A percentile compares a stretch with the other conserved stretches of the same genome.
Evolutionary conservation across 2,113 vertebrate species (phyloP).

Genomic region (Siphamia tubifer): DNA sequence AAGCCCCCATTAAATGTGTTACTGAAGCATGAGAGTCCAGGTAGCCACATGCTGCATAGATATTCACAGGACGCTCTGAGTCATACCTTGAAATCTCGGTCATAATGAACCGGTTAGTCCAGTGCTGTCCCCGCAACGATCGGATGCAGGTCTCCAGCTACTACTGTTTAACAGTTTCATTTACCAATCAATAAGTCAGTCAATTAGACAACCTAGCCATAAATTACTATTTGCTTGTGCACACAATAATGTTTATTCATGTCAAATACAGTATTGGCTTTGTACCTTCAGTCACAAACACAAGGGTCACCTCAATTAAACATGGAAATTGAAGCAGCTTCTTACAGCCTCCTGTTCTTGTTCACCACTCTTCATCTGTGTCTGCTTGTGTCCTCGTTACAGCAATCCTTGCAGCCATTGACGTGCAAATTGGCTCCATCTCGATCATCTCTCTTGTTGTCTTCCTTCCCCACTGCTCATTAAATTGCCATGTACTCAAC

Average conservation of each 20-base stretch:
- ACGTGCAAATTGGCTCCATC: slow-evolving; percentile 68
- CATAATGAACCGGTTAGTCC: slow-evolving; percentile 31
- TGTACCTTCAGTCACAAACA: slow-evolving; percentile 6
- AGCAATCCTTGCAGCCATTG: slow-evolving; percentile 14
- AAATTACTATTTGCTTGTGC: slow-evolving; percentile 4
- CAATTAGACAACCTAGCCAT: slow-evolving; percentile 34
- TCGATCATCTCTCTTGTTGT: slow-evolving; percentile 65
- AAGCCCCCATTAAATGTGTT: slow-evolving; percentile 68
- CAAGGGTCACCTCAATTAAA: slow-evolving; percentile 49
- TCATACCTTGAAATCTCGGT: slow-evolving; percentile 29
- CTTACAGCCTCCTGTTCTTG: neutral
- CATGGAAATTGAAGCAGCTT: neutral
- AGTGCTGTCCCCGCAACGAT: neutral
- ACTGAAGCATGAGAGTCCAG: slow-evolving; percentile 62
- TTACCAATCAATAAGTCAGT: slow-evolving; percentile 51
- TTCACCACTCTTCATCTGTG: slow-evolving; percentile 18
- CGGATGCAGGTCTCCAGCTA: neutral
- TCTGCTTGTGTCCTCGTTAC: slow-evolving; percentile 42
- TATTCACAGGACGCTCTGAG: slow-evolving; percentile 18
- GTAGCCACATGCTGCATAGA: slow-evolving; percentile 40
- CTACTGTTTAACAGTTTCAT: slow-evolving; percentile 24
- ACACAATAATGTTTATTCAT: neutral
- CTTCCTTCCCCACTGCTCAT: slow-evolving; percentile 45
- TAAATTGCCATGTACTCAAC: slow-evolving; percentile 57
- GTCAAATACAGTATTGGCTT: slow-evolving; percentile 2